Evolutionary conservation across 2,888 invertebrate genomes (phyloP), one percentile per base, ranked within the genome.

Genomic region (Phortica magna): DNA sequence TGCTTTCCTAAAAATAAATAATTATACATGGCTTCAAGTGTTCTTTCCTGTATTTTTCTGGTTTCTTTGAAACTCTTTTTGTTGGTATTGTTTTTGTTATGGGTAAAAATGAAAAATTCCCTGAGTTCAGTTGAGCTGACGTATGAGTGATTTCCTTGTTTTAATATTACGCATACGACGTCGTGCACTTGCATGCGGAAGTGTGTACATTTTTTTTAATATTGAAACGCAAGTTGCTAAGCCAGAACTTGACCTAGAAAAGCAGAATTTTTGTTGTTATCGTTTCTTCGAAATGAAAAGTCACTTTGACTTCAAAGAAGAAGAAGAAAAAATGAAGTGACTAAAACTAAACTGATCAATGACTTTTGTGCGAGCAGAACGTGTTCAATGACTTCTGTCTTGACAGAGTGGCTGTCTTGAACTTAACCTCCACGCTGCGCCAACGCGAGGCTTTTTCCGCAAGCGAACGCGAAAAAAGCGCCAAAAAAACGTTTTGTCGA

Each of bases 251-350:
- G 42, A 67, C 67, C 67, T 67, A 67, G 67, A 31, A 67, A 76
- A 73, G 76, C 71, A 59, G 73, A 43, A 76, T 81, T 74, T 78
- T 77, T n/a, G n/a, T 83, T 83, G 80, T 87, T 87, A 83, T 84
- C 83, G 83, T 81, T 57, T 75, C 70, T 31, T 5, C 9, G 19
- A 39, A 72, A 39, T 78, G 78, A 78, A 80, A 78, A 80, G 57
- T 64, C 10, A 12, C 14, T 48, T 48, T 48, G 48, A 7, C 48
- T 48, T 48, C 9, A 48, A 14, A 48, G 14, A 48, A 9, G 48
- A 48, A 48, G 10, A 14, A 48, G 14, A 12, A 48, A 48, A 48
- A 48, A 48, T 1, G 6, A 48, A 48, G 2, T 9, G 10, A 9
- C 2, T 9, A 48, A 48, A 48, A 48, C 59, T 59, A 31, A 39